A percentile compares a stretch with the other conserved stretches of the same genome.
Evolutionary conservation across 2,888 invertebrate genomes (phyloP).

Genomic region (Trimorus sp.): DNA sequence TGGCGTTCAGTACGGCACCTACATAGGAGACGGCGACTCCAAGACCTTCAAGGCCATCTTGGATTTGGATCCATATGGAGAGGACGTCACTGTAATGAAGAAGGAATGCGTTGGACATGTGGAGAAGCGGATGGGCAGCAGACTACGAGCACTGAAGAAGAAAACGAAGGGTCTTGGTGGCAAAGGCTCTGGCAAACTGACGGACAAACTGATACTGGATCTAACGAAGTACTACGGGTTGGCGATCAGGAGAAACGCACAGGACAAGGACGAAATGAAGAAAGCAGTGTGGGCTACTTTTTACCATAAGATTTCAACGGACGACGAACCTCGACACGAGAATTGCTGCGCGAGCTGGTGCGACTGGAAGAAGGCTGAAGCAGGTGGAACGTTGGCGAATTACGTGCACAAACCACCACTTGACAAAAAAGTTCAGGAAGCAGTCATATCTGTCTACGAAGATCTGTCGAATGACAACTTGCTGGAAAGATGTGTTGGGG

Average conservation of each 20-base stretch:
- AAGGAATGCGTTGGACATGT: slow-evolving; percentile 29
- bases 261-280: slow-evolving; percentile 63
- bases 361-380: slow-evolving; percentile 40
- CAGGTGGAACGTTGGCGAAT: slow-evolving; percentile 19
- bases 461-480: slow-evolving; percentile 61
- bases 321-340: slow-evolving; percentile 13
- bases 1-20: slow-evolving; percentile 60
- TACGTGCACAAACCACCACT: slow-evolving; percentile 39
- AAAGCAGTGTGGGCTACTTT: slow-evolving; percentile 25
- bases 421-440: slow-evolving; percentile 42
- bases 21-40: slow-evolving; percentile 64
- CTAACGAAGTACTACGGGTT: slow-evolving; percentile 49
- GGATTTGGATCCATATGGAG: slow-evolving; percentile 36
- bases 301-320: slow-evolving; percentile 22
- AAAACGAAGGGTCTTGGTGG: no score
- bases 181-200: no score
- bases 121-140: slow-evolving; percentile 29
- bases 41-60: slow-evolving; percentile 60
- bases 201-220: slow-evolving; percentile 50
- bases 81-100: slow-evolving; percentile 30
- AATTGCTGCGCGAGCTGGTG: slow-evolving; percentile 30
- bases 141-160: slow-evolving; percentile 30
- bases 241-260: slow-evolving; percentile 63
- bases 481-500: slow-evolving; percentile 51
- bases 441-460: slow-evolving; percentile 55